Evolutionary conservation across 2,797 vertebrate genomes (phyloP).

Genomic region (Meriones psammophilus): DNA sequence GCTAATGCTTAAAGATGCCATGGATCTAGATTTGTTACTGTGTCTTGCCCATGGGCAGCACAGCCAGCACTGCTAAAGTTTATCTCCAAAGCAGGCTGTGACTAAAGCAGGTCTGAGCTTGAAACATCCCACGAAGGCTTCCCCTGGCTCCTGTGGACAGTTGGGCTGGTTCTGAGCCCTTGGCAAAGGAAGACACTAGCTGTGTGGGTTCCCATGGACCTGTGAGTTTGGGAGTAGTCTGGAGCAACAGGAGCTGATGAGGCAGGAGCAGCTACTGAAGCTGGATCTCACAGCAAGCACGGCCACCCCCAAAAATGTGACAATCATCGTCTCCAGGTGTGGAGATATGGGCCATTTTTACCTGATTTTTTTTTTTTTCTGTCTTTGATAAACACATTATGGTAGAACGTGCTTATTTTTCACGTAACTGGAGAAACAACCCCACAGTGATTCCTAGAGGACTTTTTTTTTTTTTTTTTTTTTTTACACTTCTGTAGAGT

Average conservation of each 20-base stretch:
- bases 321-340: neutral
- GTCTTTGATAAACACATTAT: neutral
- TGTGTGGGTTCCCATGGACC: neutral
- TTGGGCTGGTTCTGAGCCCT: neutral
- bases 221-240: neutral
- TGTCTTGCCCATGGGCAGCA: neutral
- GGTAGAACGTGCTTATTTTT: neutral
- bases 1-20: neutral
- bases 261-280: neutral
- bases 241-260: neutral
- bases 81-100: neutral
- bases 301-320: neutral
- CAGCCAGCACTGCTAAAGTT: too few relatives aligned
- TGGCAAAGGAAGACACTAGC: neutral
- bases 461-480: slow-evolving; percentile 25
- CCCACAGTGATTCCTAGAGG: neutral
- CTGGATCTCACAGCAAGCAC: neutral
- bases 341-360: neutral
- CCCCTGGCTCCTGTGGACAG: neutral
- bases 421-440: slow-evolving; percentile 13
- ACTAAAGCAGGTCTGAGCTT: neutral
- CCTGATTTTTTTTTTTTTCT: slow-evolving; percentile 17
- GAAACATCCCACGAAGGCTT: neutral
- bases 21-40: neutral
- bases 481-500: neutral